Evolutionary conservation across 2,797 vertebrate species (phyloP), one percentile per base, ranked within the genome.

Genomic region (Centroberyx gerrardi): DNA sequence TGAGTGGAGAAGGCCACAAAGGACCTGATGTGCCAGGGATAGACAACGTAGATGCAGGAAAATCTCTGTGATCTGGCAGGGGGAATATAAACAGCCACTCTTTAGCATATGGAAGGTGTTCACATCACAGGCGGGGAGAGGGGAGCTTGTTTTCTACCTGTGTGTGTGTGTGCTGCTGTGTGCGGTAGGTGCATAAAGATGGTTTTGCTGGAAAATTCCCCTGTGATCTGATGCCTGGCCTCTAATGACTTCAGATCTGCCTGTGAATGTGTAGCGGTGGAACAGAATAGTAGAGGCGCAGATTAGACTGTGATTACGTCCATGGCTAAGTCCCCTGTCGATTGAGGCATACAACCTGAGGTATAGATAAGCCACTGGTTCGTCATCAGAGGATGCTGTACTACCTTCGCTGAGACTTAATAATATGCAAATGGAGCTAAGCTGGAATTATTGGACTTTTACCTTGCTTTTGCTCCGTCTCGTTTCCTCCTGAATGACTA

Each of bases 1-100:
- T 58, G 76, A 84, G 84, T 49, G 68, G 54, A 67, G 64, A 69
- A 75, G 53, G 66, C 77, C 85, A 84, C 77, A 67, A 64, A 74
- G 76, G 82, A 86, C 51, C 68, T 38, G 48, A 28, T 46, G 53
- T 78, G 68, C 29, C 0, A 13, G 52, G 68, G 61, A 70, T 60
- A 77, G 64, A 83, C 60, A 80, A 70, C 70, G 67, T 31, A 70
- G 66, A 74, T 71, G 69, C 46, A 68, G 65, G 28, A 52, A 29
- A 70, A 55, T 46, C 46, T 72, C 64, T 79, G 54, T 84, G 87
- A 88, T 84, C 80, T 75, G 51, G 71, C 62, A 13, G 10, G 17
- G 66, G 74, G 70, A 73, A 81, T 33, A 70, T 52, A 82, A 68
- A 76, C 74, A 51, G 63, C 70, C 76, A 40, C 72, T 79, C 63